Evolutionary conservation across 2,888 invertebrate species (phyloP), one percentile per base, ranked within the genome.

Genomic region (Mamestra brassicae): DNA sequence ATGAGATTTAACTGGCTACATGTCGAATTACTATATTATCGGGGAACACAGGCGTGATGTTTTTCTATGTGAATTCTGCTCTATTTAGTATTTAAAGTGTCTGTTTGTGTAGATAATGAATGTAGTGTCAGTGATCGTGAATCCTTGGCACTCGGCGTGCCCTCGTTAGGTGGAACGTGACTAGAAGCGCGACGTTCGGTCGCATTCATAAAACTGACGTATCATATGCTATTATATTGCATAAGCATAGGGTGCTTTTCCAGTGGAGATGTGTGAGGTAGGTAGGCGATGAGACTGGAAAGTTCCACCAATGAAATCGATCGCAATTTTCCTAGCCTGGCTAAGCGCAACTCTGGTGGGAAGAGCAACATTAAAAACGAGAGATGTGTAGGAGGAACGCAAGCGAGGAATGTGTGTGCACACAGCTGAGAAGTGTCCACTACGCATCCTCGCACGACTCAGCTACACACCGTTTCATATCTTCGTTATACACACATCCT

Each of bases 101-200:
- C n/a, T 52, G 34, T 62, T 75, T 62, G 36, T 62, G 4, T 71
- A 55, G 17, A 60, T 83, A 61, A 57, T 70, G 38, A 54, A 62
- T 62, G 26, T 55, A 84, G 84, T 52, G 68, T 60, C 42, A 62
- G 55, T 74, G 74, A 74, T 75, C 47, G 61, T 76, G 71, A 73
- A 79, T 79, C 79, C 83, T 85, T 80, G 79, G 76, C 76, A 69
- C 63, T 69, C 69, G 36, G 38, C 58, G 50, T 72, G 66, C 54
- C 78, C 75, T 83, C 85, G 80, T 76, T 84, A 82, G 13, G 8
- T 17, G 60, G 68, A 74, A 85, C 83, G 83, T 85, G 80, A 76
- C 83, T 61, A n/a, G 58, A 73, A 60, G 62, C 52, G 75, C 73
- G 60, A 52, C 55, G 60, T 52, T 62, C 52, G 47, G 50, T 65